These are phyloP conservation scores for Perognathus longimembris DNA, from an alignment of 2,113 vertebrate genomes.

Conservation along the genomic window DNA sequence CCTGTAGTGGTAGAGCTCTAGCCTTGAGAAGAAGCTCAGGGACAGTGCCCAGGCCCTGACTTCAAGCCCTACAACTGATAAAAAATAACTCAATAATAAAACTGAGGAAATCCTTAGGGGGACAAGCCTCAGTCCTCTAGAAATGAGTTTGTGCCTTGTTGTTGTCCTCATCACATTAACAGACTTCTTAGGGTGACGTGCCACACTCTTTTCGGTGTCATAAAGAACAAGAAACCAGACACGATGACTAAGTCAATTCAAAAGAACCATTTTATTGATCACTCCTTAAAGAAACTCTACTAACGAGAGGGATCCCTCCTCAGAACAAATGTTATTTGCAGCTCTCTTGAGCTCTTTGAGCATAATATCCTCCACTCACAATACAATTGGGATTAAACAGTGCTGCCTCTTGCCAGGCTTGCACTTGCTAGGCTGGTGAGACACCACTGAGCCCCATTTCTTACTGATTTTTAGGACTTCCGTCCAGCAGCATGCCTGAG, in stretches of 20 bases:
- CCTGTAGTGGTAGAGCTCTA: too few relatives aligned
- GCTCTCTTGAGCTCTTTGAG: neutral
- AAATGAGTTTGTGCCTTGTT: neutral
- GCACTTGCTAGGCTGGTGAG: too few relatives aligned
- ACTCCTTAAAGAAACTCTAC: conserved; percentile 34
- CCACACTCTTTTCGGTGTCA: neutral
- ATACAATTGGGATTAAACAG: conserved; percentile 28
- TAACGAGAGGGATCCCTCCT: neutral
- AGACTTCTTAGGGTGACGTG: neutral
- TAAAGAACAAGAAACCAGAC: conserved; percentile 29
- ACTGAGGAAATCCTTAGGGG: neutral
- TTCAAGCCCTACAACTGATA: too few relatives aligned
- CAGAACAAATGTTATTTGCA: neutral
- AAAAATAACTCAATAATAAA: too few relatives aligned
- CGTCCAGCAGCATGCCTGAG: too few relatives aligned
- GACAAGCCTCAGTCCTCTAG: neutral
- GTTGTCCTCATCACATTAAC: neutral
- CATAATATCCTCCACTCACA: neutral
- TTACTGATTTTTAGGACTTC: too few relatives aligned
- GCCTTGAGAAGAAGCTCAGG: too few relatives aligned
- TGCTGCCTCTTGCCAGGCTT: too few relatives aligned
- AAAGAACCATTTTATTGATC: conserved; percentile 55
- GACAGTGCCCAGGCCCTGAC: too few relatives aligned
- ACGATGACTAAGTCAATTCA: conserved; percentile 25
- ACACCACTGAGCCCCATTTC: too few relatives aligned